Base-by-base conservation (phyloP, 2,888 invertebrate genomes). In the Nesidiocoris tenuis region DNA sequence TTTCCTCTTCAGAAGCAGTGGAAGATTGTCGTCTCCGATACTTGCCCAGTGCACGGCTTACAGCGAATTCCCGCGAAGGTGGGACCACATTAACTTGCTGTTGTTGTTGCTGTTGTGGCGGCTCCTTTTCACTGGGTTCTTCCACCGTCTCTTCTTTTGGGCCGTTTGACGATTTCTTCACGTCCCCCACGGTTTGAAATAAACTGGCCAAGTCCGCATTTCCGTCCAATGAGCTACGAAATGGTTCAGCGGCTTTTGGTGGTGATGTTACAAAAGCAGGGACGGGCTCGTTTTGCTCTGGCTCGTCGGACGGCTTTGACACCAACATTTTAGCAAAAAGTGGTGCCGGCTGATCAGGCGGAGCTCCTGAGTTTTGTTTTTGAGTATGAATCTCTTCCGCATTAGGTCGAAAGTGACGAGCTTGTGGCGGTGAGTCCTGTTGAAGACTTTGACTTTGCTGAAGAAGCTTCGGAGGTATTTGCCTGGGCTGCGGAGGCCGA, bases 21-120 rank as follows among this genome's bases (percentile, higher is more conserved):
- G 90, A 89, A 39, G 90, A 90, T 80, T 91, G 90, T 78, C 90
- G 86, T 79, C 91, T 87, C 63, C 93, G 86, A 82, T 92, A 93
- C 84, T 92, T 92, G 22, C 92, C 93, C 22, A 93, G 84, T 0
- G 93, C 93, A 81, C 93, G 85, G 0, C 93, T 93, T 0, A 93
- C 93, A 0, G 93, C 92, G 83, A 93, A 93, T 82, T 93, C 93
- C 88, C 93, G 91, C 9, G 91, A 90, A n/a, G 86, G 85, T 1
- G 87, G 86, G 59, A 87, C 83, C 3, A 39, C 39, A 12, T 39
- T 39, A 3, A 39, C 39, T 12, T 3, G 39, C 12, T 39, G 39
- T 39, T 39, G 39, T 39, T 39, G 39, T 12, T 3, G 39, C 12
- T 39, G 39, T 39, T 39, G 39, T 39, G 3, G 39, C 79, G 39